Base-by-base conservation (phyloP, 2,888 invertebrate species). In the Isotomurus palustris region DNA sequence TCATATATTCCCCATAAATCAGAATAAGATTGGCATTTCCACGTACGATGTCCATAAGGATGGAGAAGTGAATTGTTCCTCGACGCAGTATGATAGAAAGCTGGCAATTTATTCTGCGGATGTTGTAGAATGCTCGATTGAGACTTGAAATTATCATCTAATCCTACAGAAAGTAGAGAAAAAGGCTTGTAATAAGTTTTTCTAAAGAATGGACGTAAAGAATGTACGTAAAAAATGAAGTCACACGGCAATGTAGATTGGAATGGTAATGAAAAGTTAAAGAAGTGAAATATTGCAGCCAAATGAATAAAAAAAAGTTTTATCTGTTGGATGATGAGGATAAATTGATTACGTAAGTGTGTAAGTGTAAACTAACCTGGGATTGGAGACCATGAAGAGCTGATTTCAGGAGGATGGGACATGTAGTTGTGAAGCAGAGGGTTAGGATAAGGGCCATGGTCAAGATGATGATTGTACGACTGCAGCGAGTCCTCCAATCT, bases 1-100 rank as follows among this genome's bases (percentile, higher is more conserved):
- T n/a, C 52, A 56, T 52, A 60, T 55, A 10, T 8, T 10, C 8
- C 14, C 8, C 14, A 14, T 32, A 10, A 32, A 10, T 32, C 32
- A 32, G 14, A 32, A 8, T 43, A 6, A 43, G 19, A 43, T 12
- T 19, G 22, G 6, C 3, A 41, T 25, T 17, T 43, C 43, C 40
- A 66, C 69, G 47, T 69, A 69, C 69, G 69, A 62, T 57, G 52
- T 57, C 64, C 61, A 51, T 67, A 69, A 24, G 66, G 64, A 56
- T 66, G 62, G 25, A 67, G 49, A 53, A 62, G 59, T 52, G 55
- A 58, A 50, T 57, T 57, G 50, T 62, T 67, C 52, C 69, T 62
- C 24, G 64, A 58, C 19, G 66, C 56, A 53, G 66, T 51, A 48
- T 61, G 64, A 53, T 66, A 64, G 59, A 69, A 69, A 65, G 63